phyloP scores from a whole-genome alignment of 2,888 invertebrate species.

The Drosophila subquinaria region DNA sequence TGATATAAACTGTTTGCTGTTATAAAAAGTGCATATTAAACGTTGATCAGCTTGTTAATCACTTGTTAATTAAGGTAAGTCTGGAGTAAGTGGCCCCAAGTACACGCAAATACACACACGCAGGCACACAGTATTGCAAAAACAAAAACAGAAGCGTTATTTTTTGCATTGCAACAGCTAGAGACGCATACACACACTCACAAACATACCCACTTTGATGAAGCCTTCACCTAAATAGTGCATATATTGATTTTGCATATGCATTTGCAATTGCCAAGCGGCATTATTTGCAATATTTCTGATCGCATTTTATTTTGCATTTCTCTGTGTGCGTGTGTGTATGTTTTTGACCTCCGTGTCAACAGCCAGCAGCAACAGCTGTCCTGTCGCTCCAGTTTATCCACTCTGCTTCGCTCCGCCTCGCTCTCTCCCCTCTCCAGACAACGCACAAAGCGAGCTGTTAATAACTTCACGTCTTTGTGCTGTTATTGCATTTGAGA shows the following conservation, averaged over 20 bases:
- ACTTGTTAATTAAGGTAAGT: conserved; percentile 46
- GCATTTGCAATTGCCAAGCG: conserved; percentile 61
- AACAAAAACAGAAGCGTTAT: conserved; percentile 51
- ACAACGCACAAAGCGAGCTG: conserved; percentile 18
- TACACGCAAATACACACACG: conserved; percentile 24
- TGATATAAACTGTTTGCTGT: background rate
- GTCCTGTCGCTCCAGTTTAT: conserved; percentile 48
- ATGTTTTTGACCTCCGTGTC: conserved; percentile 41
- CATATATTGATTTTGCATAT: conserved; percentile 70
- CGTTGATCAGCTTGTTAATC: conserved; percentile 13
- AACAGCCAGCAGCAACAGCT: conserved; percentile 70
- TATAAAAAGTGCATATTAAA: conserved; percentile 1
- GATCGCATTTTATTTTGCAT: conserved; percentile 15
- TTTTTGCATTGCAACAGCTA: conserved; percentile 37
- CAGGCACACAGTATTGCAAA: conserved; percentile 44
- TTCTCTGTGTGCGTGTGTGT: conserved; percentile 8
- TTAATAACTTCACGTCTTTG: conserved; percentile 38
- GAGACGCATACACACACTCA: conserved; percentile 14
- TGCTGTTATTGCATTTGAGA: conserved; percentile 26
- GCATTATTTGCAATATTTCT: conserved; percentile 49
- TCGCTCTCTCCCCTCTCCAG: background rate
- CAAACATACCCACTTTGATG: conserved; percentile 26
- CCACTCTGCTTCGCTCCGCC: conserved; percentile 19
- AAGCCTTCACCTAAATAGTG: conserved; percentile 75
- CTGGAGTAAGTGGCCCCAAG: conserved; percentile 41